Conservation (phyloP, 2,113 vertebrate genomes). For the Lota lota region DNA sequence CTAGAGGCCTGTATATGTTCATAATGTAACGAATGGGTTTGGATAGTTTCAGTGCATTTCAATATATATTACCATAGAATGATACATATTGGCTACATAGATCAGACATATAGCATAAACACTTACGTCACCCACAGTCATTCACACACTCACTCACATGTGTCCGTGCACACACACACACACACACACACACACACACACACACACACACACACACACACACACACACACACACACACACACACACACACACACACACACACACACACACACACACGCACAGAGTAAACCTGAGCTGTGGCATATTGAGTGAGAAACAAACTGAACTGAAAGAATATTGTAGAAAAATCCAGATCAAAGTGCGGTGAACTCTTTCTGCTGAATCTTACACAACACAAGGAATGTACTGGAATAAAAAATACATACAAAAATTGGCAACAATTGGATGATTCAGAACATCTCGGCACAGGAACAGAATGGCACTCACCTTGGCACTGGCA, state of each 20-base stretch:
- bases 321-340: neutral
- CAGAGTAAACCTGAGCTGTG: slow-evolving; percentile 59
- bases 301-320: slow-evolving; percentile 19
- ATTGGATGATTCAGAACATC: slow-evolving; percentile 8
- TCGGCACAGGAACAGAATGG: slow-evolving; percentile 31
- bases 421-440: slow-evolving; percentile 12
- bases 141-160: neutral
- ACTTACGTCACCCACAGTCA: slow-evolving; percentile 3
- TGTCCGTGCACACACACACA: neutral
- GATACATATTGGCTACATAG: slow-evolving; percentile 32
- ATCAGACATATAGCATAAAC: neutral
- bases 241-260: too few species aligned
- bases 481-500: slow-evolving; percentile 7
- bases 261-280: slow-evolving; percentile 27
- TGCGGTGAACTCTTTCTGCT: slow-evolving; percentile 16
- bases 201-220: slow-evolving; percentile 2
- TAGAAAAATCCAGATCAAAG: neutral
- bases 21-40: neutral
- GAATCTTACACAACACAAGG: slow-evolving; percentile 3
- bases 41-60: slow-evolving; percentile 42
- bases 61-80: slow-evolving; percentile 40
- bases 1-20: neutral
- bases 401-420: neutral
- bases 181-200: too few species aligned
- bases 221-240: slow-evolving; percentile 24